Conservation (phyloP, 2,797 vertebrate species). For the Chelidonichthys spinosus region DNA sequence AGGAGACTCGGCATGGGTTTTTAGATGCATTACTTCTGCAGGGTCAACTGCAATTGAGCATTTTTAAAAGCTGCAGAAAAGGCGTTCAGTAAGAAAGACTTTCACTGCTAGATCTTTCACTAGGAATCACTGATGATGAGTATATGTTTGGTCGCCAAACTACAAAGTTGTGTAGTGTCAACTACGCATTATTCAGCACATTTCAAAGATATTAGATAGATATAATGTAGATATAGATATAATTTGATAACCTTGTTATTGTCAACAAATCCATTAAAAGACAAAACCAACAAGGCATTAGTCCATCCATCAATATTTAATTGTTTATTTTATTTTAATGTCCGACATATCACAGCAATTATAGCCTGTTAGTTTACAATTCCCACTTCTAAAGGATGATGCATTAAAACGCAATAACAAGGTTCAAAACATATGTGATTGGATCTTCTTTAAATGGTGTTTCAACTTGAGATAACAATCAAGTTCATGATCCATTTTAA, state of each 20-base stretch:
- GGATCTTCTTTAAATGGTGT: not conserved
- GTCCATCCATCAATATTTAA: not conserved
- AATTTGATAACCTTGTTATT: not conserved
- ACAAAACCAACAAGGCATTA: not conserved
- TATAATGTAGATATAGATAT: too few species aligned
- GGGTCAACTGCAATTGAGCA: not conserved
- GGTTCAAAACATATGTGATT: not conserved
- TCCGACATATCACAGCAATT: not conserved
- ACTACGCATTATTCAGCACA: not conserved
- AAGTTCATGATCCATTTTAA: not conserved
- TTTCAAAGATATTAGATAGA: too few species aligned
- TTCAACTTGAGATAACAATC: constrained; percentile 4
- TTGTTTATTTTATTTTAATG: not conserved
- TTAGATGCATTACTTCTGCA: not conserved
- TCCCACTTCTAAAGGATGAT: not conserved
- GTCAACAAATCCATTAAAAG: not conserved
- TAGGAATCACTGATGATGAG: too few species aligned
- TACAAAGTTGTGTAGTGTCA: not conserved
- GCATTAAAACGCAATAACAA: not conserved
- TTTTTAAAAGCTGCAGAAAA: constrained; percentile 16
- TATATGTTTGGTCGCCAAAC: too few species aligned
- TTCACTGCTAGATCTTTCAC: not conserved
- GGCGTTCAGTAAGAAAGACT: not conserved
- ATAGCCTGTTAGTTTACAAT: not conserved
- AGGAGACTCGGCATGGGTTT: not conserved